These are phyloP conservation scores for Himantopus leucocephalus DNA, from an alignment of 2,113 vertebrate species.

Conservation along the genomic window DNA sequence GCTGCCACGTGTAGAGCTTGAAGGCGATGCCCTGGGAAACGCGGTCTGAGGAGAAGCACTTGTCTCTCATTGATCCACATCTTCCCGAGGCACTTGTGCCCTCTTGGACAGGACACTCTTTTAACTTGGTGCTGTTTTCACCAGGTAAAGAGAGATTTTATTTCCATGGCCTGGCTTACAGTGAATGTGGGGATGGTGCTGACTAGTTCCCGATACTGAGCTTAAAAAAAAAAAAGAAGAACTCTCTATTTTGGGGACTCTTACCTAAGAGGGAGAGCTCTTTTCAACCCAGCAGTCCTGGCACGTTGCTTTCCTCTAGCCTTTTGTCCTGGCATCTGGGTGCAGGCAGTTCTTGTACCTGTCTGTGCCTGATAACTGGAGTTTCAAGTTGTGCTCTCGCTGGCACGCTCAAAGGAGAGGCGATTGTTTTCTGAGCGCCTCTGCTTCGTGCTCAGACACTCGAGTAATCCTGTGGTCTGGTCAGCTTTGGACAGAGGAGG, in stretches of 20 bases:
- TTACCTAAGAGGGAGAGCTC: not conserved
- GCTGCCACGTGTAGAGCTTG: accelerated
- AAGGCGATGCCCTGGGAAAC: not conserved
- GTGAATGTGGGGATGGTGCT: accelerated
- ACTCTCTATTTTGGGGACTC: not conserved
- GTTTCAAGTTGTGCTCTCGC: not conserved
- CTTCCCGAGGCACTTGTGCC: not conserved
- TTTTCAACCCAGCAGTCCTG: accelerated
- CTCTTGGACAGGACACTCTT: accelerated
- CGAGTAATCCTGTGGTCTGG: not conserved
- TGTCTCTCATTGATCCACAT: accelerated
- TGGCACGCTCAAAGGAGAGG: not conserved
- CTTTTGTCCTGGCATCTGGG: accelerated
- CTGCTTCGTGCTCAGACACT: not conserved
- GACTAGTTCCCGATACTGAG: not conserved
- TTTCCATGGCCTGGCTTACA: accelerated
- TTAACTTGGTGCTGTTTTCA: not conserved
- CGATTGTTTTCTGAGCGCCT: not conserved
- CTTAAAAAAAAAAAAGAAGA: too few species aligned
- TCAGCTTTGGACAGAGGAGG: not conserved
- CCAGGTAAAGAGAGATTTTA: not conserved
- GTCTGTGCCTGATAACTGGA: not conserved
- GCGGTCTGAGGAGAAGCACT: accelerated
- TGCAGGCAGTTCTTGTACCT: not conserved
- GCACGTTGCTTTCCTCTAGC: accelerated